These are phyloP conservation scores for Ricordea florida DNA, from an alignment of 92 coral and sea anemone species.

Conservation along the genomic window DNA sequence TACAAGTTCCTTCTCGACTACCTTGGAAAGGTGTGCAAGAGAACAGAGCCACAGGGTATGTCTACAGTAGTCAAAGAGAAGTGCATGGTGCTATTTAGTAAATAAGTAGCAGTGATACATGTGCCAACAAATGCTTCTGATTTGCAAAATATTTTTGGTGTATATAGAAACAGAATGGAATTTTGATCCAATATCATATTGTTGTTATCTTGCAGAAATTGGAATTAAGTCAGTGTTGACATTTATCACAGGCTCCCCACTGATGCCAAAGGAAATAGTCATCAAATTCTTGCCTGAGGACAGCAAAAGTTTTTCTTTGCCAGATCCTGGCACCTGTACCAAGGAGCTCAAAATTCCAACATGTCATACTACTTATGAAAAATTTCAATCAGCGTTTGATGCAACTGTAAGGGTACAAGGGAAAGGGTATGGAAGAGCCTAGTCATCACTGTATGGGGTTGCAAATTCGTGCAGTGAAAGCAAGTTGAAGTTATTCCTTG, in stretches of 20 bases:
- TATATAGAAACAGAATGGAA: not conserved
- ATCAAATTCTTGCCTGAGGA: conserved; percentile 5
- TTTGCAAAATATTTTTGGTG: not conserved
- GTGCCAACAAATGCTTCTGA: not conserved
- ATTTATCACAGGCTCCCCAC: conserved; percentile 27
- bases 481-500: no score
- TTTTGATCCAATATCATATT: not conserved
- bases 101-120: not conserved
- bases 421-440: conserved; percentile 33
- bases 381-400: conserved; percentile 18
- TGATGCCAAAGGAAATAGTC: conserved; percentile 10
- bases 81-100: not conserved
- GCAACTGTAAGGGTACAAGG: conserved; percentile 11
- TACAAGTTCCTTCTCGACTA: conserved; percentile 28
- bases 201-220: conserved; percentile 10
- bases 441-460: no score
- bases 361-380: conserved; percentile 13
- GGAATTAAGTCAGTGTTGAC: conserved; percentile 12
- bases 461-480: no score
- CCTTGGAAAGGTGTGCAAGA: conserved; percentile 27
- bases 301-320: not conserved
- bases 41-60: conserved; percentile 17
- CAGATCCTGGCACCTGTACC: conserved; percentile 26
- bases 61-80: not conserved
- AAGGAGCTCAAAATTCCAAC: not conserved